A percentile compares a stretch with the other conserved stretches of the same genome.
These are phyloP conservation scores for Xenus cinereus DNA, from an alignment of 2,113 vertebrate genomes.

Conservation along the genomic window DNA sequence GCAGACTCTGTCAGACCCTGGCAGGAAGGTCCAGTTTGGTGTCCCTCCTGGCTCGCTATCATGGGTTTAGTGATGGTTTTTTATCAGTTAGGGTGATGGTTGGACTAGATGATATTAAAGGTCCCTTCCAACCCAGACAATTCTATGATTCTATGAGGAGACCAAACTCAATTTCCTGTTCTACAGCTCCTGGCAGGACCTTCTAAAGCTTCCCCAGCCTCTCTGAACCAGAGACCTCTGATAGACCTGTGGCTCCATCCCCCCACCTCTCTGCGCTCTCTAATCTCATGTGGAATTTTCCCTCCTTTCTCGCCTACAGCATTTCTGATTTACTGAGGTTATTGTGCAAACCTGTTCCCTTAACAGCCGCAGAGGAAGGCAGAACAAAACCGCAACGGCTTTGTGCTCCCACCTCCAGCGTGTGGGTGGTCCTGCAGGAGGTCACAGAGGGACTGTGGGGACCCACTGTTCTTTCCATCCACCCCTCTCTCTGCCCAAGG, in stretches of 20 bases:
- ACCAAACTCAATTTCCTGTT: not conserved
- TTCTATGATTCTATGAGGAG: not conserved
- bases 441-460: not conserved
- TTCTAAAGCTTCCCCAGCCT: not conserved
- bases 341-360: not conserved
- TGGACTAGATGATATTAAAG: too few relatives aligned
- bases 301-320: not conserved
- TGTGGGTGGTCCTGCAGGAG: constrained; percentile 8
- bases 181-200: not conserved
- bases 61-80: too few relatives aligned
- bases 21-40: not conserved
- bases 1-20: not conserved
- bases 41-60: accelerated
- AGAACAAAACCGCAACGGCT: not conserved
- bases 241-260: not conserved
- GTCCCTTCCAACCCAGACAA: too few relatives aligned
- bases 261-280: not conserved
- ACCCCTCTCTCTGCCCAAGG: not conserved
- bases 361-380: not conserved
- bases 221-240: not conserved
- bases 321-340: not conserved
- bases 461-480: not conserved
- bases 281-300: not conserved
- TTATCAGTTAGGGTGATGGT: too few relatives aligned
- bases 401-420: not conserved